Percentiles rank a stretch among this genome's conserved stretches.
Evolutionary conservation across 1,140 invertebrate species (phyloP).

Genomic region (Drosophila willistoni): DNA sequence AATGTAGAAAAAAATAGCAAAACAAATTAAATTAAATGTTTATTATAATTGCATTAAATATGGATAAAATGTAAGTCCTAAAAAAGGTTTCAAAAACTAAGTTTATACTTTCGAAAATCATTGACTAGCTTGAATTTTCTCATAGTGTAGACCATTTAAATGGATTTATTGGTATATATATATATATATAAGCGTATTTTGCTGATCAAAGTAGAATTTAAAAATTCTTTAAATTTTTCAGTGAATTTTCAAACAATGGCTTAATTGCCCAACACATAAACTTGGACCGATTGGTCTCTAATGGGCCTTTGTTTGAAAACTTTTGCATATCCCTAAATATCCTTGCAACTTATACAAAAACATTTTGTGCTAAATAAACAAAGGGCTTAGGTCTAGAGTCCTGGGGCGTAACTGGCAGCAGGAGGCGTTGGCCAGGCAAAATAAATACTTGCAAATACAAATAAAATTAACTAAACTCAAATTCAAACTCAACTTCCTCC

Average conservation of each 20-base stretch:
- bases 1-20: background rate
- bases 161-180: background rate
- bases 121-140: too few relatives aligned
- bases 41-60: background rate
- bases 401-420: conserved; percentile 3
- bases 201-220: background rate
- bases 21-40: conserved; percentile 21
- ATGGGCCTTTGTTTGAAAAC: conserved; percentile 62
- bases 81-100: too few relatives aligned
- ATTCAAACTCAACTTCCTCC: conserved; percentile 53
- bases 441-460: conserved; percentile 70
- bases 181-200: background rate
- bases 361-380: conserved; percentile 38
- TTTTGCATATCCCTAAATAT: conserved; percentile 33
- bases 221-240: conserved; percentile 25
- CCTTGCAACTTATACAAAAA: conserved; percentile 45
- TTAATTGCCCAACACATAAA: conserved; percentile 62
- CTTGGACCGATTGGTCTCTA: conserved; percentile 57
- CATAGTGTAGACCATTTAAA: background rate
- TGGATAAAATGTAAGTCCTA: too few relatives aligned
- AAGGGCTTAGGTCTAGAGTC: conserved; percentile 26
- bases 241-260: conserved; percentile 53
- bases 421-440: conserved; percentile 1
- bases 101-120: too few relatives aligned
- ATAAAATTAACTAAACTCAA: conserved; percentile 79